Percentiles rank a stretch among this genome's conserved stretches.
These are phyloP conservation scores for Oasisia sp. DNA, from an alignment of 2,888 invertebrate genomes.

Conservation along the genomic window DNA sequence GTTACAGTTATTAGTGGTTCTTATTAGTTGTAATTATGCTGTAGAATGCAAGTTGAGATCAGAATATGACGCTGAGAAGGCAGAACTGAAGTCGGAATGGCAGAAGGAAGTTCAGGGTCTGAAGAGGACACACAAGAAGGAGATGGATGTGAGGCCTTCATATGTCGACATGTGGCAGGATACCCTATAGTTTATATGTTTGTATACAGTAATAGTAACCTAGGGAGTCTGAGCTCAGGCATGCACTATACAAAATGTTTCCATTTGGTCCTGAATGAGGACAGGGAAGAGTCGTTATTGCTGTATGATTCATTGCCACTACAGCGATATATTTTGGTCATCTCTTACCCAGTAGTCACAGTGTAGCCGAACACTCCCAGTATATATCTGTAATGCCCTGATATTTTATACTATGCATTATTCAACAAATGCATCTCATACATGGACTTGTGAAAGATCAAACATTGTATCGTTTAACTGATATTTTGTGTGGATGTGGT, in stretches of 20 bases:
- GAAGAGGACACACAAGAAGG: constrained; percentile 28
- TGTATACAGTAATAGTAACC: too few relatives aligned
- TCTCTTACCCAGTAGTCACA: neutral
- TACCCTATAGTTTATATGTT: neutral
- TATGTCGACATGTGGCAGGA: neutral
- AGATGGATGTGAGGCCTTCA: constrained; percentile 1
- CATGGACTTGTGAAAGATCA: neutral
- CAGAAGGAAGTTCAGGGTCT: constrained; percentile 46
- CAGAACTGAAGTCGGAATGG: constrained; percentile 46
- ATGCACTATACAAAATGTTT: too few relatives aligned
- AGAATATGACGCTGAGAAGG: neutral
- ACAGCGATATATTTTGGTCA: neutral
- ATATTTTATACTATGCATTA: neutral
- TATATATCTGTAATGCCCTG: too few relatives aligned
- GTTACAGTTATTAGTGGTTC: too few relatives aligned
- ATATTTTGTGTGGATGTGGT: too few relatives aligned
- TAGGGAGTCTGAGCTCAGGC: too few relatives aligned
- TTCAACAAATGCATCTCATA: neutral
- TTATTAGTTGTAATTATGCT: neutral
- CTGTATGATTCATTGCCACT: neutral
- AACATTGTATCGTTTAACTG: too few relatives aligned
- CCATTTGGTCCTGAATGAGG: too few relatives aligned
- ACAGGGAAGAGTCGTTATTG: neutral
- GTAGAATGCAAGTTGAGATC: neutral
- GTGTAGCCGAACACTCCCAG: neutral